These are phyloP conservation scores for Pseudolaguvia tuberculata DNA, from an alignment of 2,113 vertebrate genomes.

Conservation along the genomic window DNA sequence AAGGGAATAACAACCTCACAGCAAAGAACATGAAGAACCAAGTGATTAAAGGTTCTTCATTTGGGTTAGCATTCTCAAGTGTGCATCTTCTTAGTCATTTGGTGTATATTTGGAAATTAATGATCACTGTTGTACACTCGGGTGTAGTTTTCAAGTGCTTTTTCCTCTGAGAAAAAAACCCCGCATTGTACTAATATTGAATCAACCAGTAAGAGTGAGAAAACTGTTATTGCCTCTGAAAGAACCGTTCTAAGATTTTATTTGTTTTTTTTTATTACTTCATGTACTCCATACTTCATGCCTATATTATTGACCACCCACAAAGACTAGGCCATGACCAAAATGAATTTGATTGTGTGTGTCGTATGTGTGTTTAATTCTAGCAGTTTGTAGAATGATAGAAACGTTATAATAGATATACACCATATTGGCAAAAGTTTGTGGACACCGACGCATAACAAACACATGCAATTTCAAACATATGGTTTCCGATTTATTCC, in stretches of 20 bases:
- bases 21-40: not conserved
- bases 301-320: constrained; percentile 19
- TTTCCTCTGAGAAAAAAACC: not conserved
- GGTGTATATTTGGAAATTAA: too few species aligned
- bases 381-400: not conserved
- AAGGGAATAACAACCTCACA: not conserved
- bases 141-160: too few species aligned
- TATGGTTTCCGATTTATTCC: too few species aligned
- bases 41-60: not conserved
- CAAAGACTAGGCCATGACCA: constrained; percentile 17
- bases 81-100: not conserved
- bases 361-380: not conserved
- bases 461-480: too few species aligned
- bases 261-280: constrained; percentile 1
- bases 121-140: too few species aligned
- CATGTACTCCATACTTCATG: constrained; percentile 10
- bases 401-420: not conserved
- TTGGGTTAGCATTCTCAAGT: not conserved
- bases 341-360: too few species aligned
- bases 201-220: not conserved
- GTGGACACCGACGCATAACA: too few species aligned
- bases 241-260: constrained; percentile 16
- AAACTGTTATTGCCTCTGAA: constrained; percentile 1
- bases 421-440: too few species aligned
- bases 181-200: not conserved